Percentiles rank a stretch among this genome's conserved stretches.
Conservation (phyloP, 1,140 invertebrate genomes). For the Drosophila pandora region DNA sequence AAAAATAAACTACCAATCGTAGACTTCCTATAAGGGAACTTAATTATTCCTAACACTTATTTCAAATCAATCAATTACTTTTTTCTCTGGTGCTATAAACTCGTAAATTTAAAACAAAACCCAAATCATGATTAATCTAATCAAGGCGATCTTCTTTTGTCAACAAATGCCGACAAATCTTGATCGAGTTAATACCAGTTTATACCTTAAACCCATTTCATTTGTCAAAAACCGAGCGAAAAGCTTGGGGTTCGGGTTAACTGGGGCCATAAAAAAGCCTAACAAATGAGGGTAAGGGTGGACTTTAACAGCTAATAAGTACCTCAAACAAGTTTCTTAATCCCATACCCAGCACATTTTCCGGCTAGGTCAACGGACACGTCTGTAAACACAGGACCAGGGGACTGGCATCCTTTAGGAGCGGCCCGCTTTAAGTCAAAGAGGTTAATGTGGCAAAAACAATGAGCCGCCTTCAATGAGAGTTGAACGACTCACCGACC, state of each 20-base stretch:
- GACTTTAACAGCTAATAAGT: slow-evolving; percentile 36
- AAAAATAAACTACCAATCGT: background rate
- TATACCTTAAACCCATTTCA: slow-evolving; percentile 17
- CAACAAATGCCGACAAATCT: slow-evolving; percentile 16
- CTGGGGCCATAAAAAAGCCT: slow-evolving; percentile 21
- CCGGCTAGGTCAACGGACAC: slow-evolving; percentile 45
- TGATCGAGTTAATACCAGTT: slow-evolving; percentile 2
- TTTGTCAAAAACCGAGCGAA: slow-evolving; percentile 26
- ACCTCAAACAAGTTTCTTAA: slow-evolving; percentile 44
- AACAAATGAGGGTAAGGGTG: slow-evolving; percentile 40
- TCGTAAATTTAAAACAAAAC: background rate
- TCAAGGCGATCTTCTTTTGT: slow-evolving; percentile 17
- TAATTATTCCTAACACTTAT: too few species aligned
- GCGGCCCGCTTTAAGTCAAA: slow-evolving; percentile 22
- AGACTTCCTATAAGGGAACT: background rate
- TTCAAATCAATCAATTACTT: too few species aligned
- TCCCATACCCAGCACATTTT: slow-evolving; percentile 30
- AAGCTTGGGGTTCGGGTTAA: slow-evolving; percentile 30
- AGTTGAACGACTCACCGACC: slow-evolving; percentile 39
- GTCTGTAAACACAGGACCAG: slow-evolving; percentile 22
- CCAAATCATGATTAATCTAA: background rate
- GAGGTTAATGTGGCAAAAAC: slow-evolving; percentile 17
- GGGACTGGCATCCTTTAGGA: slow-evolving; percentile 14
- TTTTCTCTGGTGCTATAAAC: too few species aligned
- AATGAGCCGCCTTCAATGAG: slow-evolving; percentile 30